Base-by-base conservation (phyloP, 2,113 vertebrate species). In the Periophthalmodon schlosseri region DNA sequence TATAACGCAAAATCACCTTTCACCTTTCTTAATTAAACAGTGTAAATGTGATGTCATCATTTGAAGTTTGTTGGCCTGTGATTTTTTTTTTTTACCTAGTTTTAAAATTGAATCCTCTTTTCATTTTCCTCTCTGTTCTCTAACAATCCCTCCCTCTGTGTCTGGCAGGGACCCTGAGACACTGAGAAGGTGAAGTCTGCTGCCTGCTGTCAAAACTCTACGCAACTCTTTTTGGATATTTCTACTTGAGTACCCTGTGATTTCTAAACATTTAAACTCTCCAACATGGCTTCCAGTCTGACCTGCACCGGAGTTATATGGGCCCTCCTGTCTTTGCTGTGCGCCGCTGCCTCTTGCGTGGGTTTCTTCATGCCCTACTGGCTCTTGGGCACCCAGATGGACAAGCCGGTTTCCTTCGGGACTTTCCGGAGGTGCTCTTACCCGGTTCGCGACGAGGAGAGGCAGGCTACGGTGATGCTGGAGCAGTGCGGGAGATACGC, bases 341-440 rank as follows among this genome's bases (percentile, higher is more conserved):
- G 96, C 0, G 97, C 98, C 0, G 95, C 93, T 0, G 91, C 96
- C 20, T 97, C 96, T 78, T 99, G 98, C 0, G 96, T 98, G 75
- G 98, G 98, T 12, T 99, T 98, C 93, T 99, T 99, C 83, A 98
- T 99, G 98, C 98, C 98, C 54, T 99, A 99, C 91, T 99, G 98
- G 98, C 95, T 99, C 60, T 91, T 98, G 92, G 98, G 98, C 0
- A 95, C 94, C 6, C 98, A 99, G 90, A 94, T 99, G 94, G 96
- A 95, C 89, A 99, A 96, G 84, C 93, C 96, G 0, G 97, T 99
- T 84, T 98, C 97, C 68, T 99, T 99, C 0, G 96, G 98, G 68
- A 97, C 97, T 15, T 99, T 99, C 80, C 95, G 97, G 21, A 94
- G 98, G 49, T 99, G 98, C 87, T 97, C 97, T 0, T 99, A 99